These are phyloP conservation scores for Grammomys dolichurus DNA, from an alignment of 2,113 vertebrate genomes.

Conservation along the genomic window DNA sequence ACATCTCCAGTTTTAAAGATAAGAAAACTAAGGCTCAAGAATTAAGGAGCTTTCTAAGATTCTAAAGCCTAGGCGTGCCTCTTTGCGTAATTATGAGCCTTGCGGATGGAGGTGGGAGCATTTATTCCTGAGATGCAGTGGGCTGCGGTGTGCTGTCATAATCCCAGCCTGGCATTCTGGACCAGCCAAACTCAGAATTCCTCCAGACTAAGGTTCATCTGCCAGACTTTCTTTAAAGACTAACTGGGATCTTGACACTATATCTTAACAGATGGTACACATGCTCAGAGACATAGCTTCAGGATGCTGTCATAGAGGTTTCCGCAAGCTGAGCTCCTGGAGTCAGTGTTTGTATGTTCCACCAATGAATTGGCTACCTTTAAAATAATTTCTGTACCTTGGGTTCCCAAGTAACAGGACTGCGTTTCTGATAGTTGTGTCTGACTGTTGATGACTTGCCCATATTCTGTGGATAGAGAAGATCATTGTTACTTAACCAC, in stretches of 20 bases:
- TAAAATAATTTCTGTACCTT: background rate
- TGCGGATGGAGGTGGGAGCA: background rate
- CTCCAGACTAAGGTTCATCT: background rate
- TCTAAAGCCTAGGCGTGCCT: background rate
- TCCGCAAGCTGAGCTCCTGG: rapidly evolving
- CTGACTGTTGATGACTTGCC: background rate
- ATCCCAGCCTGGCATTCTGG: background rate
- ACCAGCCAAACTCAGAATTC: background rate
- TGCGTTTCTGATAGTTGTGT: background rate
- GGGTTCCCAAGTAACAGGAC: background rate
- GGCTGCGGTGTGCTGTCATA: background rate
- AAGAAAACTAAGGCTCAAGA: background rate
- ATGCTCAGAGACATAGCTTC: background rate
- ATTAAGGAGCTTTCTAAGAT: background rate
- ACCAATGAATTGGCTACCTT: background rate
- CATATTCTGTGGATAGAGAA: background rate
- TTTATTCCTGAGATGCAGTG: no score
- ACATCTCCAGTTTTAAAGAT: background rate
- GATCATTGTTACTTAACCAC: background rate
- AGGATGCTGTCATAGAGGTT: no score
- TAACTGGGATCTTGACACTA: background rate
- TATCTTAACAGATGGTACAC: background rate
- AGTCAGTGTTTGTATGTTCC: background rate
- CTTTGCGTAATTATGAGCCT: background rate
- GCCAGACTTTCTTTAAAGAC: background rate